Percentiles rank a stretch among this genome's conserved stretches.
Conservation (phyloP, 1,140 invertebrate species). For the Pogonus chalceus region DNA sequence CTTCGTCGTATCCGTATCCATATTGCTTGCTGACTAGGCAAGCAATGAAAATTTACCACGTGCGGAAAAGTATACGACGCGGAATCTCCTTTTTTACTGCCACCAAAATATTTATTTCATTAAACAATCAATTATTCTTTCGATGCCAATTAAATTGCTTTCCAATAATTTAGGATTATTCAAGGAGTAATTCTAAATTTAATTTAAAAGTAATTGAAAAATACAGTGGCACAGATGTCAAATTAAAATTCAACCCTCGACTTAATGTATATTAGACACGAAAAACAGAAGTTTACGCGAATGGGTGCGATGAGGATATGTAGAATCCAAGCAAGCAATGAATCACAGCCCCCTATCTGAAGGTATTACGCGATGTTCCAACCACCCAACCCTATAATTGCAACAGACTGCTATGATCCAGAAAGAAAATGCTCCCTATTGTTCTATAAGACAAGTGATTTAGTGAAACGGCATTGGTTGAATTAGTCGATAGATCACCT, state of each 20-base stretch:
- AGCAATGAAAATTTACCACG: no score
- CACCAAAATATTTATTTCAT: no score
- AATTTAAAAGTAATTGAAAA: constrained; percentile 23
- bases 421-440: constrained; percentile 17
- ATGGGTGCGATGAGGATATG: no score
- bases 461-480: constrained; percentile 21
- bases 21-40: no score
- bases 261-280: background rate
- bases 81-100: no score
- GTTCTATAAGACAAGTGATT: constrained; percentile 30
- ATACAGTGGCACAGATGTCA: constrained; percentile 8
- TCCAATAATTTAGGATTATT: no score
- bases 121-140: no score
- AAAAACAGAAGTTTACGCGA: background rate
- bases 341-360: background rate
- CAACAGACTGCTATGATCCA: constrained; percentile 11
- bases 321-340: background rate
- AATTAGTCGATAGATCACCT: constrained; percentile 8
- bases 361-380: constrained; percentile 16
- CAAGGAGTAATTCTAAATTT: background rate
- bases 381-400: constrained; percentile 22
- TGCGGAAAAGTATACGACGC: no score
- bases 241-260: constrained; percentile 16
- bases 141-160: no score
- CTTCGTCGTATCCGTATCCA: no score